These are phyloP conservation scores for Taxidea taxus DNA, from an alignment of 2,113 vertebrate species.

Conservation along the genomic window DNA sequence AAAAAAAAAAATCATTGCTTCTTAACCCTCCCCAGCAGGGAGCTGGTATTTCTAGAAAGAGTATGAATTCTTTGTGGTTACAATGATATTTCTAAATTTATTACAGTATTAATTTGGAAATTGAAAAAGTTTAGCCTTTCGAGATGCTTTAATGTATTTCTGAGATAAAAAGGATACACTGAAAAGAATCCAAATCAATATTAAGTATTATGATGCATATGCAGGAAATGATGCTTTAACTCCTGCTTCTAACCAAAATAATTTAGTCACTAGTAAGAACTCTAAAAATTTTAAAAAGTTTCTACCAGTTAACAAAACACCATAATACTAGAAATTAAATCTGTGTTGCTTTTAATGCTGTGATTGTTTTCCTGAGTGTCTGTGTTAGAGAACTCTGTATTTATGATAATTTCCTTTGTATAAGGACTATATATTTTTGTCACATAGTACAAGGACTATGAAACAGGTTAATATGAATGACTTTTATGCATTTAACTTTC, in stretches of 20 bases:
- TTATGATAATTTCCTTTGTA: slow-evolving; percentile 19
- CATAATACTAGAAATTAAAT: slow-evolving; percentile 12
- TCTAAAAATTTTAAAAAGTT: slow-evolving; percentile 1
- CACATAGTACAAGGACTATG: neutral
- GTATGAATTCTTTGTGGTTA: slow-evolving; percentile 2
- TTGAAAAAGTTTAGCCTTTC: slow-evolving; percentile 37
- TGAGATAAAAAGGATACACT: neutral
- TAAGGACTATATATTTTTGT: neutral
- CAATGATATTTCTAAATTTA: slow-evolving; percentile 36
- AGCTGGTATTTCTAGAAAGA: slow-evolving; percentile 32
- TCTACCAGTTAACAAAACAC: neutral
- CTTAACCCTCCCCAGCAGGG: neutral
- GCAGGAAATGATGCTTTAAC: neutral
- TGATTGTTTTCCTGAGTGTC: neutral
- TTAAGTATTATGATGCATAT: neutral
- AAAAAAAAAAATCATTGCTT: slow-evolving; percentile 19
- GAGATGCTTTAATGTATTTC: slow-evolving; percentile 45
- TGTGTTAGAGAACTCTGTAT: neutral
- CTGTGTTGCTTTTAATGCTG: neutral
- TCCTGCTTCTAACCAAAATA: slow-evolving; percentile 21
- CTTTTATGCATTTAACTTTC: neutral
- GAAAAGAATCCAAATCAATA: slow-evolving; percentile 24
- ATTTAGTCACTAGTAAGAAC: neutral
- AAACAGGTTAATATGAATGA: neutral
- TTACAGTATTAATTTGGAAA: slow-evolving; percentile 20